Evolutionary conservation across 2,113 vertebrate species (phyloP), one percentile per base, ranked within the genome.

Genomic region (Passer montanus): DNA sequence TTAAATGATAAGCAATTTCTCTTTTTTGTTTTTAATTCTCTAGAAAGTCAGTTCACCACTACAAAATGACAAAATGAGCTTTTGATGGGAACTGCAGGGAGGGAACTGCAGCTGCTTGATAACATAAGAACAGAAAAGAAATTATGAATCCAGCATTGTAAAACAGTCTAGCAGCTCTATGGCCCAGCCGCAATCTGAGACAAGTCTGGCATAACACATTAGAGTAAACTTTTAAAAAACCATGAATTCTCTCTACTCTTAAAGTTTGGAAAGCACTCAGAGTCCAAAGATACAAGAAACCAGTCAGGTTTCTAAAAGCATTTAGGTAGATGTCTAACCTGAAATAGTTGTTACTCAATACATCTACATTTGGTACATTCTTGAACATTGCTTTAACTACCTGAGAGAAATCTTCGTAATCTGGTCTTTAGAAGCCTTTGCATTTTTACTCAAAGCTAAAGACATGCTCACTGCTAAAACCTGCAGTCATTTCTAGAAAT

Each of bases 61-160:
- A 90, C 15, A 43, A 93, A 92, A 83, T n/a, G 18, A 67, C 74
- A 74, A 87, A 88, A 93, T 49, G 77, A 96, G 20, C 30, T 72
- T 78, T 68, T 87, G 39, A 87, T 75, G 74, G 39, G 33, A 81
- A 84, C 56, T 62, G 28, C 55, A 89, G 22, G 50, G 63, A 92
- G n/a, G 87, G 86, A 76, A 69, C 37, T 84, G 81, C 68, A 92
- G 69, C 58, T 96, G 64, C 49, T 87, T 87, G 77, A 82, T 52
- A 93, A 84, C 83, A 28, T 67, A 82, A 93, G 52, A 89, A 72
- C 6, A 76, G 56, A 82, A 79, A 79, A 50, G n/a, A 83, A 94
- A 85, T 79, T 50, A 84, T 13, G 21, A 80, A 78, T 59, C 21
- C 39, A 70, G 28, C 43, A 88, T 94, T 86, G 28, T 56, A 69